These are phyloP conservation scores for Notarius quadriscutis DNA, from an alignment of 2,113 vertebrate genomes.

Conservation along the genomic window DNA sequence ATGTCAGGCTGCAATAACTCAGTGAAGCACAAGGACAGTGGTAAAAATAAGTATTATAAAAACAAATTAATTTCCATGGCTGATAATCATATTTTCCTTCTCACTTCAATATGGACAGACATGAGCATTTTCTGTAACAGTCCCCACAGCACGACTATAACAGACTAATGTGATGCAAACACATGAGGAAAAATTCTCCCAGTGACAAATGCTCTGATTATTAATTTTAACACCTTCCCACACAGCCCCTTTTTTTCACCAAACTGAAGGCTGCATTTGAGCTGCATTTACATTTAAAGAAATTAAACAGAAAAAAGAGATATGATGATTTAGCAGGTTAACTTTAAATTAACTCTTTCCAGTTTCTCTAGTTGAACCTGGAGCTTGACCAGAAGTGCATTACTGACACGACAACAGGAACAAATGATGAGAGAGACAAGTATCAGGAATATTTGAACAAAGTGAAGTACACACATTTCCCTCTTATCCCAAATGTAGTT, in stretches of 20 bases:
- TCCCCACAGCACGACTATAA: background rate
- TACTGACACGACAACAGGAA: background rate
- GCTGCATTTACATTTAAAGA: constrained; percentile 35
- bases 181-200: constrained; percentile 35
- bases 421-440: background rate
- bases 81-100: constrained; percentile 14
- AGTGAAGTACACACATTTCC: background rate
- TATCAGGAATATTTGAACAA: background rate
- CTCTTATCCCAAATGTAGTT: background rate
- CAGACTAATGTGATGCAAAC: constrained; percentile 35
- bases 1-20: constrained; percentile 8
- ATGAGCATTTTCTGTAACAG: constrained; percentile 23
- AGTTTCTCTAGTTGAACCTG: background rate
- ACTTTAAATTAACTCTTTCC: constrained; percentile 5
- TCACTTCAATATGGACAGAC: constrained; percentile 9
- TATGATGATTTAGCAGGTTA: background rate
- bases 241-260: constrained; percentile 41
- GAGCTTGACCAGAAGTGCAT: background rate
- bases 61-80: background rate
- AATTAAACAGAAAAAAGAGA: background rate
- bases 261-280: constrained; percentile 22
- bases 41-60: background rate
- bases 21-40: background rate
- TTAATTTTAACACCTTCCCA: constrained; percentile 52
- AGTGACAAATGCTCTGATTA: constrained; percentile 45